Conservation (phyloP, 2,888 invertebrate species). For the Volucella zonaria region DNA sequence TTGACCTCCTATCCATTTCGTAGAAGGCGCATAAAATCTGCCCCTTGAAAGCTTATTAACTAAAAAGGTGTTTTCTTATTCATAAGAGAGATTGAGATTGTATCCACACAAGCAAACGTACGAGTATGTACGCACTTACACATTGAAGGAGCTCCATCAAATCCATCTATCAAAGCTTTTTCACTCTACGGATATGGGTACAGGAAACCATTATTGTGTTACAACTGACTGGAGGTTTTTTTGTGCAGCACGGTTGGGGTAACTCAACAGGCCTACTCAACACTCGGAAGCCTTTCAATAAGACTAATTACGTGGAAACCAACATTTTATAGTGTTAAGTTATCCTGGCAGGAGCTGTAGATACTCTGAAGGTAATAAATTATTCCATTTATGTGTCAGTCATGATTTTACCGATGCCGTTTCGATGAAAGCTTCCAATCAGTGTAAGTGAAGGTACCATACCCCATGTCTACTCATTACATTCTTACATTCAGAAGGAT, state of each 20-base stretch:
- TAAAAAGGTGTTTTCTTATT: conserved; percentile 13
- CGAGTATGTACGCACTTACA: not conserved
- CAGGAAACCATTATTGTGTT: not conserved
- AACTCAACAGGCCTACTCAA: conserved; percentile 19
- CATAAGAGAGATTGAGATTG: conserved; percentile 8
- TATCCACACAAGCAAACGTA: not conserved
- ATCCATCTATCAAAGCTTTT: conserved; percentile 30
- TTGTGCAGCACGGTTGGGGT: not conserved
- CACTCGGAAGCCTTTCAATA: conserved; percentile 16
- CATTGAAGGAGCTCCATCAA: conserved; percentile 4
- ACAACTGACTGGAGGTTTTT: conserved; percentile 9
- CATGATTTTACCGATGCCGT: not conserved
- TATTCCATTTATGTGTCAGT: conserved; percentile 32
- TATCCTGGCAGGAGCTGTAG: conserved; percentile 15
- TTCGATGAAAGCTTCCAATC: not conserved
- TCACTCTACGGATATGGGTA: not conserved
- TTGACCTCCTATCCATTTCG: too few relatives aligned
- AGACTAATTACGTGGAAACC: conserved; percentile 49
- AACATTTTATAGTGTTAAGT: conserved; percentile 25
- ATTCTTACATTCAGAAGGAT: conserved; percentile 10
- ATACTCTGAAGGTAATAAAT: conserved; percentile 30
- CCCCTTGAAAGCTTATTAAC: conserved; percentile 5
- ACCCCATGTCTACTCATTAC: not conserved
- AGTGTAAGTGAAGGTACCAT: not conserved
- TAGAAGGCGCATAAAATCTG: not conserved